phyloP scores from a whole-genome alignment of 1,140 invertebrate genomes.

The Archegozetes longisetosus region DNA sequence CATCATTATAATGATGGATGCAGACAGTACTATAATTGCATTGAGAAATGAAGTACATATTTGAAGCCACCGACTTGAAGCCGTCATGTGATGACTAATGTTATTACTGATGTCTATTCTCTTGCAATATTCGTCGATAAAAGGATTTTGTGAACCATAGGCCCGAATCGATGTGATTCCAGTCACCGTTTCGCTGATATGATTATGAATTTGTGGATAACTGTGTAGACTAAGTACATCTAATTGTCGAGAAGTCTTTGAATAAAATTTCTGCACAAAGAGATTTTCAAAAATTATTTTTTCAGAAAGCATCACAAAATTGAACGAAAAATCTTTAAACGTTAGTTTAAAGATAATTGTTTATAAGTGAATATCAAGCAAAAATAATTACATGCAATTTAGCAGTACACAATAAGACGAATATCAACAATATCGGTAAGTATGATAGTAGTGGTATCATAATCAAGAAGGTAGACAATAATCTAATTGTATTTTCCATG shows the following conservation, averaged over 20 bases:
- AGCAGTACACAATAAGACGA: too few relatives aligned
- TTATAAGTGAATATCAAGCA: too few relatives aligned
- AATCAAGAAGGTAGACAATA: too few relatives aligned
- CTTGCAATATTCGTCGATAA: constrained; percentile 52
- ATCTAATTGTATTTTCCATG: too few relatives aligned
- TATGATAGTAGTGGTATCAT: too few relatives aligned
- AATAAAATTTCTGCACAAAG: constrained; percentile 35
- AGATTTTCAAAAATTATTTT: too few relatives aligned
- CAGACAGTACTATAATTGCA: constrained; percentile 29
- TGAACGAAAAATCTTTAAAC: too few relatives aligned
- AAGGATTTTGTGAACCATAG: constrained; percentile 32
- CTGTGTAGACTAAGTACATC: constrained; percentile 34
- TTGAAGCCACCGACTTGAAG: constrained; percentile 27
- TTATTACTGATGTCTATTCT: constrained; percentile 49
- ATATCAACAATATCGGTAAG: too few relatives aligned
- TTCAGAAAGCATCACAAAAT: too few relatives aligned
- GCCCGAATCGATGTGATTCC: constrained; percentile 29
- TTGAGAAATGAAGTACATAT: constrained; percentile 28
- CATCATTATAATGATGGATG: constrained; percentile 68
- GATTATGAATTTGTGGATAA: constrained; percentile 34
- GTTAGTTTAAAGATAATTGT: too few relatives aligned
- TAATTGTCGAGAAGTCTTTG: constrained; percentile 34
- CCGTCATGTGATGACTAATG: constrained; percentile 28
- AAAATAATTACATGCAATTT: too few relatives aligned
- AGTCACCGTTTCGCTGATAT: constrained; percentile 31